A percentile compares a stretch with the other conserved stretches of the same genome.
phyloP scores from a whole-genome alignment of 2,797 vertebrate genomes.

The Nyctibius grandis region DNA sequence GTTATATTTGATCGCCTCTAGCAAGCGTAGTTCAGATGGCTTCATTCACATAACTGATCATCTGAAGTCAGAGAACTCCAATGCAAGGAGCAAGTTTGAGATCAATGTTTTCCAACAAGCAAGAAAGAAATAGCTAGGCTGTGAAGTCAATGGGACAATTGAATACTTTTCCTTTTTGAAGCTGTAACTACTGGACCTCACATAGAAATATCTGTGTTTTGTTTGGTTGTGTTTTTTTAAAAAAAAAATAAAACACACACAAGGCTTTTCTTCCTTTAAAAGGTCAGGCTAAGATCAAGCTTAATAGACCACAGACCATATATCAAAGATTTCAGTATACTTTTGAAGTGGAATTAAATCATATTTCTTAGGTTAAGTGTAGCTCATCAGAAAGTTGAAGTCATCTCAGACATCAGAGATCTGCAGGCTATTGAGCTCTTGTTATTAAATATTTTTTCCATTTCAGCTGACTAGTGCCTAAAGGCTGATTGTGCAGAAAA shows the following conservation, averaged over 20 bases:
- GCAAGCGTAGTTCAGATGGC: not conserved
- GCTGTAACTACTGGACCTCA: not conserved
- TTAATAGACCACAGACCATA: slow-evolving; percentile 41
- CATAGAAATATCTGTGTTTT: slow-evolving; percentile 8
- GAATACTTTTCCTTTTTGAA: not conserved
- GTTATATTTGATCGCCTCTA: not conserved
- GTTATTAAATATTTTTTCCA: slow-evolving; percentile 47
- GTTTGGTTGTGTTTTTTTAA: not conserved
- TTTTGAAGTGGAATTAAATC: slow-evolving; percentile 59
- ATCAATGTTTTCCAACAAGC: slow-evolving; percentile 2
- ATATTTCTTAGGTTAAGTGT: slow-evolving; percentile 45
- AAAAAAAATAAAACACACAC: too few relatives aligned
- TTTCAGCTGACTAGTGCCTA: slow-evolving; percentile 49
- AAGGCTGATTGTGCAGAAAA: slow-evolving; percentile 4
- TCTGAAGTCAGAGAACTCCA: not conserved
- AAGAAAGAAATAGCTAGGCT: slow-evolving; percentile 3
- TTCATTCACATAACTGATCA: not conserved
- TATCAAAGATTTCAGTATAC: slow-evolving; percentile 46
- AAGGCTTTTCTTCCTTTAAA: slow-evolving; percentile 29
- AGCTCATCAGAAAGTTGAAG: slow-evolving; percentile 44
- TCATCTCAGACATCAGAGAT: slow-evolving; percentile 47
- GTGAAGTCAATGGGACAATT: not conserved
- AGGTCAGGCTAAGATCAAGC: slow-evolving; percentile 20
- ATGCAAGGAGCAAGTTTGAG: not conserved
- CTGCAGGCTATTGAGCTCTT: slow-evolving; percentile 40